Conservation (phyloP, 2,113 vertebrate genomes). For the Passer montanus region DNA sequence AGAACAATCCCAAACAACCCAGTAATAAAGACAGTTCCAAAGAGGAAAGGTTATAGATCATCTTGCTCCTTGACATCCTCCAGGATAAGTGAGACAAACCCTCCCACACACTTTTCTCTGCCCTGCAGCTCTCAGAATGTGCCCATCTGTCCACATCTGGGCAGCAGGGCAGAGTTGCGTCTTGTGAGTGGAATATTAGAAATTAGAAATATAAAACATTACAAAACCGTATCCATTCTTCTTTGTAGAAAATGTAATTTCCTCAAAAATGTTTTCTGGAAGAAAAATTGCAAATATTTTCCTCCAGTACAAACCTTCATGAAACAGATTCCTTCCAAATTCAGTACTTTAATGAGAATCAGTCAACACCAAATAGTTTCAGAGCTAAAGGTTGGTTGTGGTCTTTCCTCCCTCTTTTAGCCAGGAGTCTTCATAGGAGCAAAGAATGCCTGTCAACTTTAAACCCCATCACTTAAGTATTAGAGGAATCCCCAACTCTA, state of each 20-base stretch:
- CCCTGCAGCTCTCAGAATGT: background rate
- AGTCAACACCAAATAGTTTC: background rate
- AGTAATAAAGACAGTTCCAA: background rate
- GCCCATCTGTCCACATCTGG: background rate
- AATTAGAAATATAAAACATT: background rate
- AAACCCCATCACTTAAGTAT: background rate
- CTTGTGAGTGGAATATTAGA: background rate
- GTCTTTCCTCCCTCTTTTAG: background rate
- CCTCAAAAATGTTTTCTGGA: background rate
- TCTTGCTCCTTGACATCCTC: background rate
- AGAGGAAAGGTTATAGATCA: background rate
- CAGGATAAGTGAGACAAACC: background rate
- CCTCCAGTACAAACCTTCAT: background rate
- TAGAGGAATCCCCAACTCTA: background rate
- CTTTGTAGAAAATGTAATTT: background rate
- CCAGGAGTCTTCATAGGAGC: background rate
- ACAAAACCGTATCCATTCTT: background rate
- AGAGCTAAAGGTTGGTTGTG: background rate
- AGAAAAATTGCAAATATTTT: background rate
- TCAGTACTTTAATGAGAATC: background rate
- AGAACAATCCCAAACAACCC: background rate
- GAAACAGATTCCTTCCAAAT: background rate
- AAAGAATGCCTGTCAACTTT: background rate
- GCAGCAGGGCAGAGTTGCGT: background rate
- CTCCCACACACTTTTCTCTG: background rate